Evolutionary conservation across 2,888 invertebrate genomes (phyloP), one percentile per base, ranked within the genome.

Genomic region (Boloria euphrosyne): DNA sequence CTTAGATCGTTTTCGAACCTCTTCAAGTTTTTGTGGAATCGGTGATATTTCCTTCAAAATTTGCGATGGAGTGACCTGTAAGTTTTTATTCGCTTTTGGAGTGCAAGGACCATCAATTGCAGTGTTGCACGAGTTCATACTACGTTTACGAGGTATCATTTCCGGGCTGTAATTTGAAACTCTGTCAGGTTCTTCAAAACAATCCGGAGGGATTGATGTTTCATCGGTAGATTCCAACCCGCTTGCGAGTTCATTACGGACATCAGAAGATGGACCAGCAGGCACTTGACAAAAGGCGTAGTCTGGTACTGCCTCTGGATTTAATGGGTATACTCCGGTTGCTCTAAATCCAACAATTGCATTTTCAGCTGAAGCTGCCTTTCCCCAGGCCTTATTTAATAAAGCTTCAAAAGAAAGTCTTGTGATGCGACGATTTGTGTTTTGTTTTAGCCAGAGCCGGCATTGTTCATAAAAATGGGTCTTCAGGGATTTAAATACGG

Each of bases 401-500:
- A 72, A 53, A 31, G 57, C 54, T 57, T 72, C 73, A 62, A 73
- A 71, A 49, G 66, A 61, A 51, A 71, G 66, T 61, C 62, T 65
- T 51, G 63, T 62, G 54, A 64, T 69, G 43, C 58, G 72, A 67
- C 59, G 66, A 38, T 74, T 69, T 54, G 69, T 67, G 52, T 71
- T 70, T 71, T 63, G 68, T 46, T 71, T 74, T 51, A 74, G 57
- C 71, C 65, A 73, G 31, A 71, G 63, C 49, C 67, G 62, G 46
- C 71, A 69, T 63, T 67, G 53, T 64, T 73, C 71, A 54, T 73
- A 72, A 58, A 69, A 72, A 57, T 74, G 70, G 13, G 52, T 71
- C 74, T 80, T 81, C 53, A 80, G 59, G 63, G 77, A 76, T 63
- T 74, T 74, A 64, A 75, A 75, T 22, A 76, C 67, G 10, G 71